These are phyloP conservation scores for Eulemur rubriventer DNA, from an alignment of 2,797 vertebrate genomes.

Conservation along the genomic window DNA sequence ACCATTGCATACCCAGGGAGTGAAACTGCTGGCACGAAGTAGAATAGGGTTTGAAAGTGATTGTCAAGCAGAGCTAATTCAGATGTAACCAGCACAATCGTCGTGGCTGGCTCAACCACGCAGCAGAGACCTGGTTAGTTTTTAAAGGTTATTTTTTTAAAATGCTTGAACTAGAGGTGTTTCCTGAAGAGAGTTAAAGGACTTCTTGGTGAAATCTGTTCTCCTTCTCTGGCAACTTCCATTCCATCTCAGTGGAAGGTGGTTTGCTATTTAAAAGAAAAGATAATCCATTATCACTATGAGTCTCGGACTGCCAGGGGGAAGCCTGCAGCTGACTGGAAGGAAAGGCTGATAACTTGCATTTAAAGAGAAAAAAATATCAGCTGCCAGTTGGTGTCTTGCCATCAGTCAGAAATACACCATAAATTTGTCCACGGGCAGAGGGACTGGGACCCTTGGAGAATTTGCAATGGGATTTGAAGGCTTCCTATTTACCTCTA, in stretches of 20 bases:
- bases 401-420: slow-evolving; percentile 12
- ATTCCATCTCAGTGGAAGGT: slow-evolving; percentile 71
- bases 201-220: slow-evolving; percentile 72
- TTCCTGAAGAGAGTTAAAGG: slow-evolving; percentile 63
- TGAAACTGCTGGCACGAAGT: not conserved
- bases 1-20: slow-evolving; percentile 5
- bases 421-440: not conserved
- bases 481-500: slow-evolving; percentile 50
- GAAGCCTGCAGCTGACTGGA: slow-evolving; percentile 66
- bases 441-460: not conserved
- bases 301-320: slow-evolving; percentile 64
- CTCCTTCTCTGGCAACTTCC: slow-evolving; percentile 52
- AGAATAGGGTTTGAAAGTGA: slow-evolving; percentile 33
- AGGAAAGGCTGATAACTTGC: slow-evolving; percentile 65
- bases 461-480: slow-evolving; percentile 7
- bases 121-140: slow-evolving; percentile 54
- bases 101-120: slow-evolving; percentile 39
- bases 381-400: slow-evolving; percentile 65
- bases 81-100: slow-evolving; percentile 54
- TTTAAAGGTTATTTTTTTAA: slow-evolving; percentile 39
- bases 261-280: slow-evolving; percentile 79
- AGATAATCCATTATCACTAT: slow-evolving; percentile 73
- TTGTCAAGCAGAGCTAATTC: slow-evolving; percentile 66
- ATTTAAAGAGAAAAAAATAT: slow-evolving; percentile 58
- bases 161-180: slow-evolving; percentile 44